These are phyloP conservation scores for Aotus griseimembra DNA, from an alignment of 2,797 vertebrate species.

Conservation along the genomic window DNA sequence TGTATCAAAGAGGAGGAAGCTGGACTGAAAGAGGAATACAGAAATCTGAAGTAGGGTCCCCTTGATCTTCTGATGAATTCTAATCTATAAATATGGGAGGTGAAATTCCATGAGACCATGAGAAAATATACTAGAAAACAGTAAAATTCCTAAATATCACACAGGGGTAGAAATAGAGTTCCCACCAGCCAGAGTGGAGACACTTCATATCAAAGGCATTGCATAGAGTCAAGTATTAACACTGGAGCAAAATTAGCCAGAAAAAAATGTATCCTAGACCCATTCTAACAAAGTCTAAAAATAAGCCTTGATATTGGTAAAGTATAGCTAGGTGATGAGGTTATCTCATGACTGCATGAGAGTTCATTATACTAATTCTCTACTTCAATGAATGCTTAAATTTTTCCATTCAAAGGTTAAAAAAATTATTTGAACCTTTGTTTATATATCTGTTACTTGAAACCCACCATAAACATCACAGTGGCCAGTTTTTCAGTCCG, in stretches of 20 bases:
- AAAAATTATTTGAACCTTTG: constrained; percentile 3
- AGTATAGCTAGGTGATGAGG: not conserved
- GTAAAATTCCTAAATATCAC: not conserved
- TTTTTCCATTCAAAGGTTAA: not conserved
- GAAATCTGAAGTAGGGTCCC: not conserved
- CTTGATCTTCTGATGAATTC: not conserved
- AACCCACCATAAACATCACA: constrained; percentile 41
- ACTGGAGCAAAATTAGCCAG: not conserved
- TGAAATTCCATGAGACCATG: not conserved
- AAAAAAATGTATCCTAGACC: not conserved
- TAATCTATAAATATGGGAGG: not conserved
- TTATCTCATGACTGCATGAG: not conserved
- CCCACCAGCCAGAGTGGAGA: not conserved
- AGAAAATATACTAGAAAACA: constrained; percentile 3
- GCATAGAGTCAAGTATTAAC: not conserved
- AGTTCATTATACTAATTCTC: not conserved
- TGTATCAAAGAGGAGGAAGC: not conserved
- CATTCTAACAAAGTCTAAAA: constrained; percentile 12
- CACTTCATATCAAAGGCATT: not conserved
- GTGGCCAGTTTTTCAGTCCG: not conserved
- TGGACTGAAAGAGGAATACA: not conserved
- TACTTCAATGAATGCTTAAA: not conserved
- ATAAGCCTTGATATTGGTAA: not conserved
- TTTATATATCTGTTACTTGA: constrained; percentile 30
- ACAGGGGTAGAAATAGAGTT: not conserved